Percentiles rank a stretch among this genome's conserved stretches.
Conservation (phyloP, 2,888 invertebrate species). For the Mantis religiosa region DNA sequence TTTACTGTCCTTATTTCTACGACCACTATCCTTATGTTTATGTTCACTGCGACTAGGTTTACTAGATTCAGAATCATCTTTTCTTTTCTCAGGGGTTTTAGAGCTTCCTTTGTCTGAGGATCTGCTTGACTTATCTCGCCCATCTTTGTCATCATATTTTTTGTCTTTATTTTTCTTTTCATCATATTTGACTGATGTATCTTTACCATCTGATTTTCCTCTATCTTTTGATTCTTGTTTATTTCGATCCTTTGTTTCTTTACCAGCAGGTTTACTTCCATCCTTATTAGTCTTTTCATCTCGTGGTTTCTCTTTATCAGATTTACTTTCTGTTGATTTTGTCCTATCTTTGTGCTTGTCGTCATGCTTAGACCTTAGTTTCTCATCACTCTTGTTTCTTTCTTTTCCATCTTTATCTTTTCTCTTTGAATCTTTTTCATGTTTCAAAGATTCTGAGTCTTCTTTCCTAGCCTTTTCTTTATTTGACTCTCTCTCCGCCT, state of each 20-base stretch:
- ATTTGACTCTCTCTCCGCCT: constrained; percentile 32
- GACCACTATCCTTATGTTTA: constrained; percentile 3
- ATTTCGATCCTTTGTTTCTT: neutral
- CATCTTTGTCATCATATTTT: constrained; percentile 42
- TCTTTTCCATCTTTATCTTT: constrained; percentile 28
- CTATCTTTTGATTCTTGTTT: constrained; percentile 8
- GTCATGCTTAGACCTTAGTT: constrained; percentile 42
- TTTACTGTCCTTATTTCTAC: constrained; percentile 16
- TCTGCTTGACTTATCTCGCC: neutral
- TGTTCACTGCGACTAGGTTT: neutral
- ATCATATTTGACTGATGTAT: constrained; percentile 39
- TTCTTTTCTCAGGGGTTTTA: constrained; percentile 20
- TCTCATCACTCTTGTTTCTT: constrained; percentile 28
- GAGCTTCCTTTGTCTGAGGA: constrained; percentile 21
- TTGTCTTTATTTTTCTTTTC: constrained; percentile 52
- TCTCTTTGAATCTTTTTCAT: constrained; percentile 32
- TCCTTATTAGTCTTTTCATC: constrained; percentile 19
- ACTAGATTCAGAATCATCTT: constrained; percentile 33
- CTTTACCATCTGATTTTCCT: constrained; percentile 24
- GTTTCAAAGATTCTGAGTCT: constrained; percentile 29
- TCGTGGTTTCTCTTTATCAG: constrained; percentile 29
- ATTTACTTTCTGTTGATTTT: constrained; percentile 16
- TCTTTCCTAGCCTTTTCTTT: constrained; percentile 44
- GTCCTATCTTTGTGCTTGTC: constrained; percentile 33
- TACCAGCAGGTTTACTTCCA: constrained; percentile 9